These are phyloP conservation scores for Orthonychiurus folsomi DNA, from an alignment of 2,888 invertebrate species.

Conservation along the genomic window DNA sequence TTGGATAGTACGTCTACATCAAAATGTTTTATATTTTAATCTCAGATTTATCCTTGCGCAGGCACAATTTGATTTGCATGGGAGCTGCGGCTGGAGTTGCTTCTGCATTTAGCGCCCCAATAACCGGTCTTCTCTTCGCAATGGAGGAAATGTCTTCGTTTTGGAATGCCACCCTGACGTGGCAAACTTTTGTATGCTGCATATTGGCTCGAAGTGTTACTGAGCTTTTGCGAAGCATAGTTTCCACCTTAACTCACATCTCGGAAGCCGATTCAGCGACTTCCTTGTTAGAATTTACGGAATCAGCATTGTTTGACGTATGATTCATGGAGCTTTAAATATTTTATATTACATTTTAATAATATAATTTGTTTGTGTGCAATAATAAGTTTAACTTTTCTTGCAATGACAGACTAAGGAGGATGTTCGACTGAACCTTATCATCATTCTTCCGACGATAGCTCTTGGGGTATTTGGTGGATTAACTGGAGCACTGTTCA, in stretches of 20 bases:
- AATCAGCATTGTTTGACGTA: conserved; percentile 38
- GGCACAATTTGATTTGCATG: conserved; percentile 34
- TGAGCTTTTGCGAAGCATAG: conserved; percentile 25
- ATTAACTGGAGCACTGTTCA: conserved; percentile 45
- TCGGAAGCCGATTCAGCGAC: conserved; percentile 10
- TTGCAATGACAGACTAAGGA: conserved; percentile 40
- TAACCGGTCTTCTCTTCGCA: conserved; percentile 46
- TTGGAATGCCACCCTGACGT: conserved; percentile 46
- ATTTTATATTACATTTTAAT: neutral
- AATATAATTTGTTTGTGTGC: neutral
- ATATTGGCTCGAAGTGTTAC: conserved; percentile 42
- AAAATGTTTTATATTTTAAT: conserved; percentile 1
- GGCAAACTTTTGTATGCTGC: conserved; percentile 48
- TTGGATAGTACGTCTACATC: conserved; percentile 6
- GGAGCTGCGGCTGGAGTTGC: conserved; percentile 47
- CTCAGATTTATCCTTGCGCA: conserved; percentile 7
- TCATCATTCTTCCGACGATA: conserved; percentile 45
- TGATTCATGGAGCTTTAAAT: too few species aligned
- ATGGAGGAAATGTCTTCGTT: conserved; percentile 48
- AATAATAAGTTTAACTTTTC: neutral
- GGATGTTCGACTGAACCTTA: conserved; percentile 44
- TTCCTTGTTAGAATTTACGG: conserved; percentile 26
- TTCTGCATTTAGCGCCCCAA: conserved; percentile 47
- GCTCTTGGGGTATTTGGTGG: conserved; percentile 45
- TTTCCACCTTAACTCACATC: conserved; percentile 13